Evolutionary conservation across 2,113 vertebrate species (phyloP).

Genomic region (Puma concolor): DNA sequence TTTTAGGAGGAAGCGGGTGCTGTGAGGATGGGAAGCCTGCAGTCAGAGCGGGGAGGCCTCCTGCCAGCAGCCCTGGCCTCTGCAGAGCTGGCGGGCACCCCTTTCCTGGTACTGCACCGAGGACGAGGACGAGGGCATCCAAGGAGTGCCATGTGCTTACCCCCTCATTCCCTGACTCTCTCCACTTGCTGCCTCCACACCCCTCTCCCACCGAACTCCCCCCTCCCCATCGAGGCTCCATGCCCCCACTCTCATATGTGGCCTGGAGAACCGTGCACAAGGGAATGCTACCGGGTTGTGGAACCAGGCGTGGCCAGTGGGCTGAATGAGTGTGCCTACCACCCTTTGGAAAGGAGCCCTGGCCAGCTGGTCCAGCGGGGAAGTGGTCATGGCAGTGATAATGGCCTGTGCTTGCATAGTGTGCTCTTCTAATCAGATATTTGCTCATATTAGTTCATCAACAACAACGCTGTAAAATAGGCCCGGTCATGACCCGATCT

Average conservation of each 20-base stretch:
- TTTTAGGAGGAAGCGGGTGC: background rate
- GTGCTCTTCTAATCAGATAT: background rate
- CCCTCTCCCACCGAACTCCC: background rate
- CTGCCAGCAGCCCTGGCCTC: background rate
- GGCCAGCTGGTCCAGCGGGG: background rate
- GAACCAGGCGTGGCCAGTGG: background rate
- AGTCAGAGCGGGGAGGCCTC: background rate
- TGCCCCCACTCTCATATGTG: background rate
- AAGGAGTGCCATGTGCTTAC: rapidly evolving
- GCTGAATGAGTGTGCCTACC: background rate
- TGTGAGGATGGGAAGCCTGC: background rate
- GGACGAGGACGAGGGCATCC: background rate
- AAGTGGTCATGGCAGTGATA: background rate
- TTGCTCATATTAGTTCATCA: background rate
- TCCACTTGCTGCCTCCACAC: too few relatives aligned
- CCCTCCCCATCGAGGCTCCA: rapidly evolving
- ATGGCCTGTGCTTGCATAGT: background rate
- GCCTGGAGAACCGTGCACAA: background rate
- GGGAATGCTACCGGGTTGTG: background rate
- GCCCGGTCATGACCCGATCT: background rate
- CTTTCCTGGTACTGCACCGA: background rate
- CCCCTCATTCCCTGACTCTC: background rate
- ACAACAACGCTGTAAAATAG: background rate
- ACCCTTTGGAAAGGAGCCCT: background rate
- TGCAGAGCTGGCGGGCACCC: background rate